Evolutionary conservation across 2,888 invertebrate species (phyloP), one percentile per base, ranked within the genome.

Genomic region (Gastrophysa polygoni): DNA sequence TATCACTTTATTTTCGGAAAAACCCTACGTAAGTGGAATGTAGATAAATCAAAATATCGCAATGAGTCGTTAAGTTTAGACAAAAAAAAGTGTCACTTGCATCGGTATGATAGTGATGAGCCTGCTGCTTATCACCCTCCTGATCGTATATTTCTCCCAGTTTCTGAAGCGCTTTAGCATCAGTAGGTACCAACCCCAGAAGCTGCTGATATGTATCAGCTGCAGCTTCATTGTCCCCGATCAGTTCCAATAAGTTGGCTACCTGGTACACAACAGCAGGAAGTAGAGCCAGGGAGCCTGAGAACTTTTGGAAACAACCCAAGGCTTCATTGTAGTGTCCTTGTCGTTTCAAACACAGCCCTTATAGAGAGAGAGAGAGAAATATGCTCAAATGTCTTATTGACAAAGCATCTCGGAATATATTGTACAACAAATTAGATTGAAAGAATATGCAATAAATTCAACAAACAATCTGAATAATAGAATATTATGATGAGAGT

Each of bases 91-190:
- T 24, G 24, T 24, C 7, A 5, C 24, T 24, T 24, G 62, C 65
- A 43, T 93, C 93, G 75, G 87, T 88, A 75, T 92, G 89, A 80
- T 90, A 92, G 75, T 92, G 91, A 81, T 91, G 91, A 0, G 95
- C 94, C 78, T 93, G 93, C 73, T 93, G 93, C 70, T 94, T 90
- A 82, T 99, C 98, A 1, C 95, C 96, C 75, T 93, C 89, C 62
- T 88, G 89, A 75, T 95, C 95, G 78, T 94, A 95, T 74, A 98
- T 86, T 75, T 93, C 90, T 0, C 96, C 98, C 58, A 98, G 86
- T 77, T 94, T 93, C 73, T 93, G 90, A 50, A 97, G 87, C 50
- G 97, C 89, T 43, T 91, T 91, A 0, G 96, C 92, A 81, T 99
- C 99, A 73, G 94, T 92, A 0, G 96, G 91, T 18, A 91, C 89